Conservation (phyloP, 2,888 invertebrate genomes). For the Calameuta pallipes region DNA sequence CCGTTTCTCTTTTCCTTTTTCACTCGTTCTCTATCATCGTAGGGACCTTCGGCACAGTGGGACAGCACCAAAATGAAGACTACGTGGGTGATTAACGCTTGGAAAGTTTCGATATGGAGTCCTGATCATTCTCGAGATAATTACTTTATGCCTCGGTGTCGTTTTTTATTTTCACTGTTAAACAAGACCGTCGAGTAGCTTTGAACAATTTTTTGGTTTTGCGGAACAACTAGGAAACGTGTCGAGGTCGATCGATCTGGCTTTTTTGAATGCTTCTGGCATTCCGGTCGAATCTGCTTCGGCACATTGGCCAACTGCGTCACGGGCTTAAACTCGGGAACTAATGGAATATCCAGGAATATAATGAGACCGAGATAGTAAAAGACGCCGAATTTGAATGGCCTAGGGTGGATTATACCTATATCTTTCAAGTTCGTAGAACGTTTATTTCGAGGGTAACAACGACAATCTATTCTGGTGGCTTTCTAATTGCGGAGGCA, state of each 20-base stretch:
- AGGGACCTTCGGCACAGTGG: background rate
- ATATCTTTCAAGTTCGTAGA: background rate
- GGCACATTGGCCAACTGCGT: background rate
- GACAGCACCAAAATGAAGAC: background rate
- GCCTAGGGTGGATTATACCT: background rate
- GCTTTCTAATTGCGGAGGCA: background rate
- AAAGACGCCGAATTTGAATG: background rate
- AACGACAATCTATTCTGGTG: background rate
- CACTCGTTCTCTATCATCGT: background rate
- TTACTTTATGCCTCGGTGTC: background rate
- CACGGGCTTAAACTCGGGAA: background rate
- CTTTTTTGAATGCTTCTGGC: background rate
- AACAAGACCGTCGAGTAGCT: background rate
- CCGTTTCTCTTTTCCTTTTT: background rate
- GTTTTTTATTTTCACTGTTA: background rate
- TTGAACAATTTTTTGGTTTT: background rate
- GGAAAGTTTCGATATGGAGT: background rate
- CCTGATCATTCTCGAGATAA: background rate
- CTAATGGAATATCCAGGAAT: background rate
- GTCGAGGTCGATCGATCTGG: background rate
- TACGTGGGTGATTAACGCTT: background rate
- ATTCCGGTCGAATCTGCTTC: background rate
- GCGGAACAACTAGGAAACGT: background rate
- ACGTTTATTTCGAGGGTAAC: background rate
- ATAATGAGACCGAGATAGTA: background rate